A percentile compares a stretch with the other conserved stretches of the same genome.
phyloP scores from a whole-genome alignment of 2,113 vertebrate genomes.

The Grus americana region DNA sequence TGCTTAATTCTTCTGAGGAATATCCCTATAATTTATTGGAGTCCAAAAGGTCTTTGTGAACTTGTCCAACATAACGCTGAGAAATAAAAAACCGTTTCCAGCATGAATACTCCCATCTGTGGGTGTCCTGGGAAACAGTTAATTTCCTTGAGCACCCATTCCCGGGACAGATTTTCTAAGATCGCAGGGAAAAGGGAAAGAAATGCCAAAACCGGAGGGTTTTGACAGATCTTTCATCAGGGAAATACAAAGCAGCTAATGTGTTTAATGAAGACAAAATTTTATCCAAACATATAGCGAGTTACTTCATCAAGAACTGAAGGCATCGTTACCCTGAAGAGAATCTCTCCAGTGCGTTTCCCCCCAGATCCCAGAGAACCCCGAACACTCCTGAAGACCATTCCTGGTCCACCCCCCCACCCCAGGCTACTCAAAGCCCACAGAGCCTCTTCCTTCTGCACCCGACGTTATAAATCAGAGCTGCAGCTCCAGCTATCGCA shows the following conservation, averaged over 20 bases:
- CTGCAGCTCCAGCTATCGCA: neutral
- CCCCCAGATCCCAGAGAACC: neutral
- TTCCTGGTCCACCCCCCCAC: neutral
- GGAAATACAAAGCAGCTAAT: neutral
- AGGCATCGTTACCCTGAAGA: neutral
- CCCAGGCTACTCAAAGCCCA: neutral
- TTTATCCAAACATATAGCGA: neutral
- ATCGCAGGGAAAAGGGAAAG: neutral
- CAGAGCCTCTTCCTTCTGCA: neutral
- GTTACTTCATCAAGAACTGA: neutral
- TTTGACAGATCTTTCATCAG: neutral
- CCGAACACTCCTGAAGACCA: too few species aligned
- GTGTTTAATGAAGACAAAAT: neutral
- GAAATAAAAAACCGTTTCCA: neutral
- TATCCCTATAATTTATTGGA: neutral
- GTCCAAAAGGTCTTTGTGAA: neutral
- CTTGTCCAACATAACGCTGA: neutral
- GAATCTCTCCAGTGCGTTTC: rapidly evolving
- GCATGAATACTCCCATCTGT: neutral
- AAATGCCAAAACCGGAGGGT: neutral
- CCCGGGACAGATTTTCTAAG: neutral
- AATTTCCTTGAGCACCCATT: neutral
- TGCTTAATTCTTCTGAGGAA: neutral
- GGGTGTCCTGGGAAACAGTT: neutral
- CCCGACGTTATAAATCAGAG: neutral